These are phyloP conservation scores for Fragariocoptes setiger DNA, from an alignment of 1,140 invertebrate genomes.

Conservation along the genomic window DNA sequence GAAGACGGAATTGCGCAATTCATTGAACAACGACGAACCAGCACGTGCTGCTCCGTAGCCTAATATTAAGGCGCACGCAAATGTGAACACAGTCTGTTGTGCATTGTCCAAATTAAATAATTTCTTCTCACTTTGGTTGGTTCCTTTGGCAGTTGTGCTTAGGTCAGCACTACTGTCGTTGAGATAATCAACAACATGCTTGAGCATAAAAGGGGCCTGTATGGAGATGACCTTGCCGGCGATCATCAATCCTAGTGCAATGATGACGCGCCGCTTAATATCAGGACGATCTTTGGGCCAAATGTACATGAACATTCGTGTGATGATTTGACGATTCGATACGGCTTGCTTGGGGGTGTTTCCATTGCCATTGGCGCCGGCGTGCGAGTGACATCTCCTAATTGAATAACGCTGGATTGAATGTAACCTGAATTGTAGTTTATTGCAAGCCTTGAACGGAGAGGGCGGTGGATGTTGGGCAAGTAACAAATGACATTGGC, in stretches of 20 bases:
- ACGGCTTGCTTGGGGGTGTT: neutral
- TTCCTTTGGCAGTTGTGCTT: no score
- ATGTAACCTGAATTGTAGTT: no score
- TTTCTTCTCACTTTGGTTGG: neutral
- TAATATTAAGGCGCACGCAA: constrained; percentile 41
- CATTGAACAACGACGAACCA: constrained; percentile 65
- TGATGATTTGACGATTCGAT: constrained; percentile 31
- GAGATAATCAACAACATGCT: constrained; percentile 62
- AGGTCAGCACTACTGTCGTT: constrained; percentile 25
- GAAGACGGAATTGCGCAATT: constrained; percentile 87
- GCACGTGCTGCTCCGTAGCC: constrained; percentile 77
- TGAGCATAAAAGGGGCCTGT: constrained; percentile 82
- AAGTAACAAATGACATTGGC: no score
- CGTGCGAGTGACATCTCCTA: no score
- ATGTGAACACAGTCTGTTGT: constrained; percentile 17
- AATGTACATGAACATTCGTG: constrained; percentile 58
- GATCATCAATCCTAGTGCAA: constrained; percentile 30
- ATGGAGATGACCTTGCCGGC: constrained; percentile 29
- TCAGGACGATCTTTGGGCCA: constrained; percentile 70
- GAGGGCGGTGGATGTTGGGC: no score
- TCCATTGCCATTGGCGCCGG: neutral
- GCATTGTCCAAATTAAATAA: constrained; percentile 16
- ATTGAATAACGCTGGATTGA: no score
- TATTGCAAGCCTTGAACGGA: no score
- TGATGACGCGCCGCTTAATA: constrained; percentile 43